Base-by-base conservation (phyloP, 2,113 vertebrate genomes). In the Poeciliopsis occidentalis region DNA sequence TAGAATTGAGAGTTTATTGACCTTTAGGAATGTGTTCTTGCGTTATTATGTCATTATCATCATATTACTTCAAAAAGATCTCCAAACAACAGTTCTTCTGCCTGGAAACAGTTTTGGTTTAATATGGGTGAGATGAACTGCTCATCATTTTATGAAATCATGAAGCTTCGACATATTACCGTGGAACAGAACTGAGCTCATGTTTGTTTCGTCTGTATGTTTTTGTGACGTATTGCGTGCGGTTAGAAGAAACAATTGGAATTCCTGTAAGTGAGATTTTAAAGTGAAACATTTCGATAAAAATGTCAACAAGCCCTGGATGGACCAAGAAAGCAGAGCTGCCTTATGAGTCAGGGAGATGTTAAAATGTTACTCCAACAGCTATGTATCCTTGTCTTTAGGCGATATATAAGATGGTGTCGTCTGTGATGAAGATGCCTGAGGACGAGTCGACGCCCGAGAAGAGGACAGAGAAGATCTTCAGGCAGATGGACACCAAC, bases 391-490 rank as follows among this genome's bases (percentile, higher is more conserved):
- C 82, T 27, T 17, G 64, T 57, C 30, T 81, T 12, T 78, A 99
- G 98, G 98, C 98, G 1, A 99, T 99, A 93, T 99, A 99, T 90
- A 99, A 99, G 92, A 99, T 99, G 98, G 98, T 99, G 85, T 99
- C 98, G 29, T 99, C 98, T 0, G 98, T 99, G 83, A 99, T 99
- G 98, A 99, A 99, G 94, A 99, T 99, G 98, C 98, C 98, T 0
- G 98, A 99, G 86, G 98, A 99, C 2, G 98, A 99, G 87, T 98
- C 98, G 0, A 99, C 98, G 51, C 98, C 98, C 24, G 98, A 99
- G 92, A 99, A 99, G 92, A 96, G 98, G 91, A 99, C 98, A 17
- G 98, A 99, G 89, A 99, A 99, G 94, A 99, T 99, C 89, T 99
- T 99, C 91, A 96, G 96, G 80, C 98, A 99, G 94, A 99, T 99